These are phyloP conservation scores for Pollicipes pollicipes DNA, from an alignment of 1,140 invertebrate species.

Conservation along the genomic window DNA sequence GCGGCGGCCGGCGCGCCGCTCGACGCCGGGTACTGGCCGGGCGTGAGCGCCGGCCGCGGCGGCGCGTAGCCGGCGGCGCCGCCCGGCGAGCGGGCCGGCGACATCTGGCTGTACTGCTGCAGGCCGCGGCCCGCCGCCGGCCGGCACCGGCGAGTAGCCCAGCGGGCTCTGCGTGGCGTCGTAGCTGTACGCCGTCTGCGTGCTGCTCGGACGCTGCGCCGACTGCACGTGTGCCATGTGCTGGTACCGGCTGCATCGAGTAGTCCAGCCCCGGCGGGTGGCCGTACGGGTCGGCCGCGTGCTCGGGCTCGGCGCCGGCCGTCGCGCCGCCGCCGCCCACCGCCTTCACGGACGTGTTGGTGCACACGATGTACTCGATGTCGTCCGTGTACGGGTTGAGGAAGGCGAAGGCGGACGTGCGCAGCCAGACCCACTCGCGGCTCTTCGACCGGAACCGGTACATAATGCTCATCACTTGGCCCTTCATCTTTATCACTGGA, in stretches of 20 bases:
- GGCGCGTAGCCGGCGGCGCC: slow-evolving; percentile 8
- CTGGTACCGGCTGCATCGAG: slow-evolving; percentile 39
- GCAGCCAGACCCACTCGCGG: slow-evolving; percentile 83
- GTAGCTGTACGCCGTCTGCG: slow-evolving; percentile 10
- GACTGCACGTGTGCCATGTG: slow-evolving; percentile 4
- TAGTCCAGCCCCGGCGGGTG: slow-evolving; percentile 56
- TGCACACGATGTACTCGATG: slow-evolving; percentile 94
- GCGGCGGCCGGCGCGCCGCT: slow-evolving; percentile 30
- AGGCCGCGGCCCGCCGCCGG: slow-evolving; percentile 63
- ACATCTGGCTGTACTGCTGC: slow-evolving; percentile 43
- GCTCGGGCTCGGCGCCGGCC: slow-evolving; percentile 10
- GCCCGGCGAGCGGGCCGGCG: background rate
- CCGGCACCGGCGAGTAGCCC: slow-evolving; percentile 53
- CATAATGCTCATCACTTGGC: slow-evolving; percentile 85
- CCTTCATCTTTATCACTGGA: slow-evolving; percentile 83
- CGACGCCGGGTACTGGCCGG: slow-evolving; percentile 6
- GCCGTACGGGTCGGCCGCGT: slow-evolving; percentile 19
- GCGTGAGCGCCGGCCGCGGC: slow-evolving; percentile 14
- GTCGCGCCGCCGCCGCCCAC: slow-evolving; percentile 9
- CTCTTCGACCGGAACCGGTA: slow-evolving; percentile 88
- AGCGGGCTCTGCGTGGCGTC: slow-evolving; percentile 9
- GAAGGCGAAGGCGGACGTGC: slow-evolving; percentile 90
- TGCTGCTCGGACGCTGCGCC: slow-evolving; percentile 10
- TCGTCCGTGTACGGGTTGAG: slow-evolving; percentile 93
- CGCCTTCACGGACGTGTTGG: slow-evolving; percentile 63